Evolutionary conservation across 2,888 invertebrate species (phyloP), one percentile per base, ranked within the genome.

Genomic region (Tinea trinotella): DNA sequence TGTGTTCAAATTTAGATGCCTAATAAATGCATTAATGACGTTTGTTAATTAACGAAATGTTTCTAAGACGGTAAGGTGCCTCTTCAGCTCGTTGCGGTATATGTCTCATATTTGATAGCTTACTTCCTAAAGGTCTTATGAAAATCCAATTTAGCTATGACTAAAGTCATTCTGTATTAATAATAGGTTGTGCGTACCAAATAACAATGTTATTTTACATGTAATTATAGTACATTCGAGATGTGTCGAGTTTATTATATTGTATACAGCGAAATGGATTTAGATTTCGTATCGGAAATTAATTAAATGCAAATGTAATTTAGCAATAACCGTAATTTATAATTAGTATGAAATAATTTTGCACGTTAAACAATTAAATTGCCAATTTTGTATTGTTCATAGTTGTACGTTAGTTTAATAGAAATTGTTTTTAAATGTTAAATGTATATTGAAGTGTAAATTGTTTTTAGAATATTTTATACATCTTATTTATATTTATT

Each of bases 71-170:
- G 83, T 79, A 60, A 74, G 83, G 84, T 82, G 82, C 79, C 79
- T 79, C 81, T 82, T 82, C 81, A 76, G 77, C 75, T 78, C 78
- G 81, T 80, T 82, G 75, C 70, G 80, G 78, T 72, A 68, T 74
- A 65, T 74, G 77, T 81, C 80, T 83, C 82, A 81, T 80, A 81
- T 84, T 80, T 77, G 75, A 55, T 49, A 24, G 35, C 36, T 50
- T 46, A 48, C 24, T 55, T 50, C 22, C 22, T 22, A 50, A 55
- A 55, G 50, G 55, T 18, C 50, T 22, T 54, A 54, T 34, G 54
- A 34, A 44, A 34, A 30, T 34, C 10, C 48, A 18, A 20, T 30
- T 54, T 12, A 5, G 13, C 1, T 34, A 17, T 7, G 7, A 13
- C 18, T 17, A 5, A 34, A 30, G 52, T 17, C 52, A 35, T 52